phyloP scores from a whole-genome alignment of 2,113 vertebrate species.

The Tragelaphus imberbis region DNA sequence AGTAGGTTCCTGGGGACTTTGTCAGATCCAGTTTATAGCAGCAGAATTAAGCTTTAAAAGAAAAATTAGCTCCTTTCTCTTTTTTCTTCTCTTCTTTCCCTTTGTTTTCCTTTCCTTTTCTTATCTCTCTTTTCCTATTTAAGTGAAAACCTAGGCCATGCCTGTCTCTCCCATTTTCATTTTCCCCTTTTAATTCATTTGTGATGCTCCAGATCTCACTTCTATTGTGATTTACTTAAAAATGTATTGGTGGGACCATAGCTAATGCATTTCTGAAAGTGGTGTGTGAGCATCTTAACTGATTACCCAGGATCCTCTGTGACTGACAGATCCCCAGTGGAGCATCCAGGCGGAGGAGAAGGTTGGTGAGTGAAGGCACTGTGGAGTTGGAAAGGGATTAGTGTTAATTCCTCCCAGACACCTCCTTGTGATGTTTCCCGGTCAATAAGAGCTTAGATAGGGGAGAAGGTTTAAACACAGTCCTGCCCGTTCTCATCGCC shows the following conservation, averaged over 20 bases:
- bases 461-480: conserved; percentile 65
- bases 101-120: neutral
- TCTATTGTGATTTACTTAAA: conserved; percentile 59
- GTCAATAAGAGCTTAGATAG: conserved; percentile 79
- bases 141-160: conserved; percentile 16
- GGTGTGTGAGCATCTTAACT: conserved; percentile 66
- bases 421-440: conserved; percentile 68
- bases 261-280: conserved; percentile 69
- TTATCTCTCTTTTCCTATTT: neutral
- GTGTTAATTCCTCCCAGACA: conserved; percentile 73
- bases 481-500: conserved; percentile 39
- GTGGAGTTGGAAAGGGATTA: conserved; percentile 75
- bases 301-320: conserved; percentile 68
- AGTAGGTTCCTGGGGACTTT: neutral
- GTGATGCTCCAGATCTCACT: conserved; percentile 40
- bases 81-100: neutral
- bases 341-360: neutral
- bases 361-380: conserved; percentile 2
- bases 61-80: neutral
- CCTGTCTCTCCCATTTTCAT: conserved; percentile 42
- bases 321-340: conserved; percentile 5
- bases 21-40: neutral
- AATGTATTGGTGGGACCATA: conserved; percentile 61
- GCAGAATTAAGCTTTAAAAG: neutral
- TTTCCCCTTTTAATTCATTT: conserved; percentile 71